phyloP scores from a whole-genome alignment of 2,888 invertebrate genomes.

The Sinopyrophorus schimmeli region DNA sequence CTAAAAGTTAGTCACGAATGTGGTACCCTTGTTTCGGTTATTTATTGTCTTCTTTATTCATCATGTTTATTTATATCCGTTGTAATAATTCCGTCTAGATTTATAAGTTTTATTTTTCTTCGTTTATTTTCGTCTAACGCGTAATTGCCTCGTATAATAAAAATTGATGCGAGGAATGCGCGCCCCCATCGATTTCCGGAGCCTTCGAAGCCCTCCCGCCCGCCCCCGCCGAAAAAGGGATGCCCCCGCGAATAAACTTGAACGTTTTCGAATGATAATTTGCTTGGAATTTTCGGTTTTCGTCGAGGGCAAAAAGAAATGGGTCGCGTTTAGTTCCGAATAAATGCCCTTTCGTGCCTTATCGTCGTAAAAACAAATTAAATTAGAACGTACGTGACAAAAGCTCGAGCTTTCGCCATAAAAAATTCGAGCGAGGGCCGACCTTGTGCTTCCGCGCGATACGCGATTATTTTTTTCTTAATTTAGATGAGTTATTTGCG shows the following conservation, averaged over 20 bases:
- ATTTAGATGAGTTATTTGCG: too few species aligned
- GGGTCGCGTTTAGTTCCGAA: too few species aligned
- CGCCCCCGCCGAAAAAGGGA: too few species aligned
- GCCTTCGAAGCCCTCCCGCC: too few species aligned
- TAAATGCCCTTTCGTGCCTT: constrained; percentile 12
- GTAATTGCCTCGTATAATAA: background rate
- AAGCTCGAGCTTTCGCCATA: background rate
- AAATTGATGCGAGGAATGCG: too few species aligned
- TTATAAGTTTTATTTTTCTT: constrained; percentile 33
- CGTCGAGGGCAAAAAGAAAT: too few species aligned
- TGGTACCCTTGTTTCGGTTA: constrained; percentile 40
- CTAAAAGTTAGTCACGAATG: constrained; percentile 44
- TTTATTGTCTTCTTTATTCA: constrained; percentile 42
- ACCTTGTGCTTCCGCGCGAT: too few species aligned
- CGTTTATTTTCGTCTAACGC: background rate
- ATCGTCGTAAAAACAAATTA: constrained; percentile 16
- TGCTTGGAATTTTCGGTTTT: too few species aligned
- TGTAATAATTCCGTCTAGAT: constrained; percentile 38
- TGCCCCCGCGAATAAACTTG: too few species aligned
- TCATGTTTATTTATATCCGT: constrained; percentile 39
- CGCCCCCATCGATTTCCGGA: too few species aligned
- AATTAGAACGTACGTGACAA: constrained; percentile 18
- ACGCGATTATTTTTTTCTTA: too few species aligned
- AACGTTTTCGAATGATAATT: too few species aligned
- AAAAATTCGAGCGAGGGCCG: background rate